A percentile compares a stretch with the other conserved stretches of the same genome.
Conservation (phyloP, 2,797 vertebrate species). For the Pseudocheirus occidentalis region DNA sequence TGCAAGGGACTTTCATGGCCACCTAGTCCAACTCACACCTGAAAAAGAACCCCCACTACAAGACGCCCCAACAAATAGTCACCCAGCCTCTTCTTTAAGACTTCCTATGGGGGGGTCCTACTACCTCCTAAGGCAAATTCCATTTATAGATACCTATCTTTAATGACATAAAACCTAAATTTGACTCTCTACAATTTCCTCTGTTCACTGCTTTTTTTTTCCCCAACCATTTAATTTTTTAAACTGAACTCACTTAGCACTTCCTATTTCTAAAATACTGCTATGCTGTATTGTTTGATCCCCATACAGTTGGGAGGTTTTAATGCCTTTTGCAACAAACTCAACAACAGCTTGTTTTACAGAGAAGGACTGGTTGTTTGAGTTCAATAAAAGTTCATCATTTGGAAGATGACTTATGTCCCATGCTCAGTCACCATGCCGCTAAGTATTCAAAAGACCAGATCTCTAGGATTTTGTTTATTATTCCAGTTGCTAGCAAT, state of each 20-base stretch:
- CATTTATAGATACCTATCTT: background rate
- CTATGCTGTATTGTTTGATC: background rate
- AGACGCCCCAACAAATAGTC: background rate
- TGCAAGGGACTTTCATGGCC: background rate
- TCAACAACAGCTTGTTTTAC: background rate
- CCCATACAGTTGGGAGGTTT: background rate
- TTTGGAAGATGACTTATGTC: background rate
- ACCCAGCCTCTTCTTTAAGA: background rate
- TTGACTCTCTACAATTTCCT: background rate
- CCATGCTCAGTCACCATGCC: background rate
- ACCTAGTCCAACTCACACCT: background rate
- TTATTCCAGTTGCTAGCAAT: background rate
- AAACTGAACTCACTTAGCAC: background rate
- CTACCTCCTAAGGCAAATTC: background rate
- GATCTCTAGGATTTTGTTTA: background rate
- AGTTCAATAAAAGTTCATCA: background rate
- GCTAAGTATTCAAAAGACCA: background rate
- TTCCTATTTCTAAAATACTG: background rate
- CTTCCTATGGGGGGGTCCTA: background rate
- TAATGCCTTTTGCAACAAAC: background rate
- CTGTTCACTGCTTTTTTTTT: background rate
- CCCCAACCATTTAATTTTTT: background rate
- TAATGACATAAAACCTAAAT: background rate
- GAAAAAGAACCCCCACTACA: background rate
- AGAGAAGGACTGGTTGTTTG: background rate